These are phyloP conservation scores for Cephalopterus ornatus DNA, from an alignment of 2,113 vertebrate species.

Conservation along the genomic window DNA sequence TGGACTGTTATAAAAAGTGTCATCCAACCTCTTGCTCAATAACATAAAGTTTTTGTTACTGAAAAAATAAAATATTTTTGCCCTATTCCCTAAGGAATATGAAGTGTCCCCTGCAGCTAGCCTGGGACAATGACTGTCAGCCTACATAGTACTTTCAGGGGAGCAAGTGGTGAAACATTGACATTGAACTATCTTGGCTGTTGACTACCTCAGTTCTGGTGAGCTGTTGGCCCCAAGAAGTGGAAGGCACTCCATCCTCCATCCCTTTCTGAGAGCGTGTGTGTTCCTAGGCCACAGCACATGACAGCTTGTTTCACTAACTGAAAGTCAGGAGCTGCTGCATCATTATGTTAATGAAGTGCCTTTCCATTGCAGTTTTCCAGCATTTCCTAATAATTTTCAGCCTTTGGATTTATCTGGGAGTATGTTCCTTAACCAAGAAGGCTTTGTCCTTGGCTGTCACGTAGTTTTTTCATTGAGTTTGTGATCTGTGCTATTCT, in stretches of 20 bases:
- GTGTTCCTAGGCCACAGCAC: background rate
- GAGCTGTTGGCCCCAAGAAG: background rate
- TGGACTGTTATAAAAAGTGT: background rate
- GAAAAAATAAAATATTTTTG: background rate
- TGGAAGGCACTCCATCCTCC: background rate
- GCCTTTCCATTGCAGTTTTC: background rate
- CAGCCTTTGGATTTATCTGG: background rate
- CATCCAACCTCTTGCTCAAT: background rate
- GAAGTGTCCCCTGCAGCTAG: background rate
- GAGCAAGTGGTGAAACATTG: background rate
- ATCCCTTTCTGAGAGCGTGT: background rate
- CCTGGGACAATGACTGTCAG: background rate
- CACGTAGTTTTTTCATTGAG: background rate
- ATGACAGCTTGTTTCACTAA: background rate
- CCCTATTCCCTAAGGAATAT: background rate
- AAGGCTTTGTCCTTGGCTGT: background rate
- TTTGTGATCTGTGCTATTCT: background rate
- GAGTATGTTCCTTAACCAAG: background rate
- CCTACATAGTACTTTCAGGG: background rate
- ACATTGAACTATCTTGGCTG: background rate
- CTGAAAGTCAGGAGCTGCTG: background rate
- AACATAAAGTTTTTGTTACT: background rate
- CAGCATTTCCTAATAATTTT: background rate
- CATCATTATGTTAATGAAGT: background rate
- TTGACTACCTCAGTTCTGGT: fast-evolving